Evolutionary conservation across 2,113 vertebrate genomes (phyloP).

Genomic region (Poeciliopsis prolifica): DNA sequence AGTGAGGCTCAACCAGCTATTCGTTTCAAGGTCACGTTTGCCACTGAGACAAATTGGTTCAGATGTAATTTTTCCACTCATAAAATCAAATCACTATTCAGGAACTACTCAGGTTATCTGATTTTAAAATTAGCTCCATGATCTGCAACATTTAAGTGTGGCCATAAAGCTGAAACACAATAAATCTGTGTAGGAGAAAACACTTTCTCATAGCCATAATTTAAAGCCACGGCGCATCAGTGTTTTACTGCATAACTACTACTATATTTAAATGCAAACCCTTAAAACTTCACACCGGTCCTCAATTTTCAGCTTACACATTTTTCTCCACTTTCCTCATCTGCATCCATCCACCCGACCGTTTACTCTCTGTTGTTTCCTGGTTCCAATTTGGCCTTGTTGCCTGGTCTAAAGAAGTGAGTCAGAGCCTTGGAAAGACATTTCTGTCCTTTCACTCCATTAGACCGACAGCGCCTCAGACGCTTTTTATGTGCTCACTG

Average conservation of each 20-base stretch:
- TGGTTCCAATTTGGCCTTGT: constrained; percentile 19
- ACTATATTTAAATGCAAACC: background rate
- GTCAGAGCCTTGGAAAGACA: constrained; percentile 32
- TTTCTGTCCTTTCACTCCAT: constrained; percentile 49
- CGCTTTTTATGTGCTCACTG: constrained; percentile 42
- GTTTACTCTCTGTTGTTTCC: constrained; percentile 19
- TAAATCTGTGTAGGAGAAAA: background rate
- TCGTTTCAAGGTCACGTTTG: too few species aligned
- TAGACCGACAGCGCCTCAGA: constrained; percentile 43
- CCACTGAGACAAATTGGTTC: too few species aligned
- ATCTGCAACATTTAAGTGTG: background rate
- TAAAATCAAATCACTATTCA: background rate
- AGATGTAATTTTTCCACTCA: too few species aligned
- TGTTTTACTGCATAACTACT: background rate
- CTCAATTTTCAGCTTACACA: constrained; percentile 3
- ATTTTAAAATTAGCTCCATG: background rate
- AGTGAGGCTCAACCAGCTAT: too few species aligned
- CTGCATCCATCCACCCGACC: constrained; percentile 14
- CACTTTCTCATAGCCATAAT: background rate
- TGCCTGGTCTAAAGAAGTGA: constrained; percentile 29
- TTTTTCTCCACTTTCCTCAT: constrained; percentile 9
- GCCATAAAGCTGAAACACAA: background rate
- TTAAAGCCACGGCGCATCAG: too few species aligned
- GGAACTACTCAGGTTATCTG: background rate
- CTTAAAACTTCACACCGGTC: background rate